Evolutionary conservation across 2,113 vertebrate genomes (phyloP).

Genomic region (Pavo muticus): DNA sequence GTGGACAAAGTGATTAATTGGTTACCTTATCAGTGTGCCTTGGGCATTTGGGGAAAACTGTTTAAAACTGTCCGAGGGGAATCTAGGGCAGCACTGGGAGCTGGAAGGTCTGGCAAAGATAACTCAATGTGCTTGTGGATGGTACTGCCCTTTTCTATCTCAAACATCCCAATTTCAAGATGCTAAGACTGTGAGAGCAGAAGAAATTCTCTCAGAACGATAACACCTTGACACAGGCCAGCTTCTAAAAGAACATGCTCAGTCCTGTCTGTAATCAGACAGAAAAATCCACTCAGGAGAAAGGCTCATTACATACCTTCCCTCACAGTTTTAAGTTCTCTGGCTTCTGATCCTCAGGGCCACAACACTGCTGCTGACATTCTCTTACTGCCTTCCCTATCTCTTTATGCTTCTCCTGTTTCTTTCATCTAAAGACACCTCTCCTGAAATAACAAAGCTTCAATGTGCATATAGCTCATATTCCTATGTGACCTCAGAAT

Average conservation of each 20-base stretch:
- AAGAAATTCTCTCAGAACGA: not conserved
- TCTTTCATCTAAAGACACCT: not conserved
- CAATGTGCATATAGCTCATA: accelerated
- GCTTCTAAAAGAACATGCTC: not conserved
- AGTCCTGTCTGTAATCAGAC: not conserved
- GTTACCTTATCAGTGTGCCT: not conserved
- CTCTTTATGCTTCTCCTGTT: not conserved
- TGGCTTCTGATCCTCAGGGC: not conserved
- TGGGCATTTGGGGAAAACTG: not conserved
- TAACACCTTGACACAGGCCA: not conserved
- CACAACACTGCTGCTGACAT: not conserved
- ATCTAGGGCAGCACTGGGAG: not conserved
- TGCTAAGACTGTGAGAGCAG: not conserved
- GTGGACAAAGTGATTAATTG: not conserved
- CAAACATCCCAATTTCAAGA: not conserved
- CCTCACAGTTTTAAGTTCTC: not conserved
- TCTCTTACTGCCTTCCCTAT: not conserved
- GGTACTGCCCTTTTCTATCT: not conserved
- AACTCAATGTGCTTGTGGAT: not conserved
- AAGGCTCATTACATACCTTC: not conserved
- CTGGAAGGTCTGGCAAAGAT: not conserved
- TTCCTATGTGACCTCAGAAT: not conserved
- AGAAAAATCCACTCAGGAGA: not conserved
- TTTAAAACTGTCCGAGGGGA: too few relatives aligned
- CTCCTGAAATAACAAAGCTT: not conserved